These are phyloP conservation scores for Gopherus evgoodei DNA, from an alignment of 2,113 vertebrate genomes.

Conservation along the genomic window DNA sequence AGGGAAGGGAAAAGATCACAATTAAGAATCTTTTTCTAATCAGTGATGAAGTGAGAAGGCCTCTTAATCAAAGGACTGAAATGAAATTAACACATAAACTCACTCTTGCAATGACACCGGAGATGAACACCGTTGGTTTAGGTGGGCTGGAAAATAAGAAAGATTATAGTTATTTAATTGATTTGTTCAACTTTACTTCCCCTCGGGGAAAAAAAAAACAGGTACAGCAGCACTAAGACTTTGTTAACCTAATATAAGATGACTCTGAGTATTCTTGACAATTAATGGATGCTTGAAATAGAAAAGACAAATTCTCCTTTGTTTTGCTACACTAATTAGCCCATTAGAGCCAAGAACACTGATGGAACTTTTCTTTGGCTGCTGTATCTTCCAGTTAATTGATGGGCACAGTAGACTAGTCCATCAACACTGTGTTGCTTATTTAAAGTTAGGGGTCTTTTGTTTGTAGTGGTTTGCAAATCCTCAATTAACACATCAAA, in stretches of 20 bases:
- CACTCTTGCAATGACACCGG: conserved; percentile 97
- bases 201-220: fast-evolving
- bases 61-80: neutral
- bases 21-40: neutral
- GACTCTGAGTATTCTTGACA: neutral
- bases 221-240: fast-evolving
- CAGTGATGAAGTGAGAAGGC: conserved; percentile 19
- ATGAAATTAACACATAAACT: conserved; percentile 53
- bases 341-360: neutral
- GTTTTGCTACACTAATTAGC: neutral
- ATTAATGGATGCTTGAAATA: neutral
- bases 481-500: neutral
- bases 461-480: conserved; percentile 24
- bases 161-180: neutral
- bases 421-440: neutral
- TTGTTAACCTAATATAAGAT: neutral
- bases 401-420: neutral
- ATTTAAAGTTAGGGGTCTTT: neutral
- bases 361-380: neutral
- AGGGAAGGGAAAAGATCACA: neutral
- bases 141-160: conserved; percentile 84
- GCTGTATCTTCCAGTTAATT: neutral
- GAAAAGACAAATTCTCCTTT: neutral
- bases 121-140: conserved; percentile 91
- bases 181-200: neutral